Evolutionary conservation across 1,140 invertebrate genomes (phyloP).

Genomic region (Atta colombica): DNA sequence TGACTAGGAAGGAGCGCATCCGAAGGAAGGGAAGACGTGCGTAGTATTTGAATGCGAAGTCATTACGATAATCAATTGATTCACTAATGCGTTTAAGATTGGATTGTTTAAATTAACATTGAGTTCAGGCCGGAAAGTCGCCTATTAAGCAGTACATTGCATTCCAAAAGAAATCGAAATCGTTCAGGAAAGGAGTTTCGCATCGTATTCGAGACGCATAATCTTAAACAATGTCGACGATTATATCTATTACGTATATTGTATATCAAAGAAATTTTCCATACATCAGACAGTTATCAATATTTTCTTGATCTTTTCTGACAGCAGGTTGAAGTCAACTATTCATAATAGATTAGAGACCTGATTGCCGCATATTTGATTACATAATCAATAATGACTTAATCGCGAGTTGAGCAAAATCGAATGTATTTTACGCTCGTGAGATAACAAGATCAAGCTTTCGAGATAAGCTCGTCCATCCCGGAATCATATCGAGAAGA

Average conservation of each 20-base stretch:
- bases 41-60: slow-evolving; percentile 17
- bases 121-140: neutral
- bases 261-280: neutral
- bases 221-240: neutral
- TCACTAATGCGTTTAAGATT: slow-evolving; percentile 42
- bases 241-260: neutral
- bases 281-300: neutral
- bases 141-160: neutral
- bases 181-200: neutral
- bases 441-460: neutral
- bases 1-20: neutral
- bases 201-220: neutral
- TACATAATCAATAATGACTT: slow-evolving; percentile 34
- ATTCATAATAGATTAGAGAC: slow-evolving; percentile 21
- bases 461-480: no score
- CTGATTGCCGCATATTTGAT: neutral
- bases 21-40: slow-evolving; percentile 10
- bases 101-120: slow-evolving; percentile 41
- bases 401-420: slow-evolving; percentile 4
- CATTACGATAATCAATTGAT: slow-evolving; percentile 33
- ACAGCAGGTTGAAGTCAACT: neutral
- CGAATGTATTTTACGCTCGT: neutral
- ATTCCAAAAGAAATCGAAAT: neutral
- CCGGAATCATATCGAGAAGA: neutral
- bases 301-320: slow-evolving; percentile 8